These are phyloP conservation scores for Sesamia inferens DNA, from an alignment of 2,888 invertebrate species.

Conservation along the genomic window DNA sequence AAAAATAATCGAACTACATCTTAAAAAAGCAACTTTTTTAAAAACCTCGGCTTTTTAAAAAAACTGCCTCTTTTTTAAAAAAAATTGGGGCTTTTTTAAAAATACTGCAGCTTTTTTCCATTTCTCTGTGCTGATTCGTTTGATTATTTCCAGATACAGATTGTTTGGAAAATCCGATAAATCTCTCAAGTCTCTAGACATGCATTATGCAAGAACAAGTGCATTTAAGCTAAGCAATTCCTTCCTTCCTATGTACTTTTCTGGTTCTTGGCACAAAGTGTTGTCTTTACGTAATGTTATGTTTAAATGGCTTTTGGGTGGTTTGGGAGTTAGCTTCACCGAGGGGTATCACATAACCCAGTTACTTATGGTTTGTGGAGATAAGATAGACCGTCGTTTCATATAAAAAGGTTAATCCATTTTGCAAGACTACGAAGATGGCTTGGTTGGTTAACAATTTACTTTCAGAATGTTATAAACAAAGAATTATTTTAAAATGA, in stretches of 20 bases:
- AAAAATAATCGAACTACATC: neutral
- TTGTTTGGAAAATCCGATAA: conserved; percentile 33
- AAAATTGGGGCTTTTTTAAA: too few species aligned
- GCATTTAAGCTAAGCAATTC: conserved; percentile 16
- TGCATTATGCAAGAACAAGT: conserved; percentile 19
- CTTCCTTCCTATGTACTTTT: neutral
- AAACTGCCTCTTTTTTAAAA: too few species aligned
- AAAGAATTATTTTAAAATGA: neutral
- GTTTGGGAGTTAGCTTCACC: neutral
- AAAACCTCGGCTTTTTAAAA: too few species aligned
- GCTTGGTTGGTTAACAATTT: neutral
- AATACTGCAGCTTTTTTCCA: neutral
- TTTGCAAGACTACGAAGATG: neutral
- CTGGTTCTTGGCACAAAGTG: neutral
- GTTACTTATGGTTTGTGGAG: neutral
- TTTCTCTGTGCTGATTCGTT: conserved; percentile 6
- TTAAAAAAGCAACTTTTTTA: neutral
- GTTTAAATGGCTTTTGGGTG: neutral
- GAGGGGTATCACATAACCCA: neutral
- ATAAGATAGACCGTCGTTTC: neutral
- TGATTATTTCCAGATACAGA: neutral
- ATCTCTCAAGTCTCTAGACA: conserved; percentile 19
- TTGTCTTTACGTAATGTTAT: neutral
- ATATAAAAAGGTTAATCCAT: neutral
- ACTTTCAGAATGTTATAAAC: neutral